Percentiles rank a stretch among this genome's conserved stretches.
Conservation (phyloP, 64 coral and sea anemone genomes). For the Hydrozoanthus tunicans region DNA sequence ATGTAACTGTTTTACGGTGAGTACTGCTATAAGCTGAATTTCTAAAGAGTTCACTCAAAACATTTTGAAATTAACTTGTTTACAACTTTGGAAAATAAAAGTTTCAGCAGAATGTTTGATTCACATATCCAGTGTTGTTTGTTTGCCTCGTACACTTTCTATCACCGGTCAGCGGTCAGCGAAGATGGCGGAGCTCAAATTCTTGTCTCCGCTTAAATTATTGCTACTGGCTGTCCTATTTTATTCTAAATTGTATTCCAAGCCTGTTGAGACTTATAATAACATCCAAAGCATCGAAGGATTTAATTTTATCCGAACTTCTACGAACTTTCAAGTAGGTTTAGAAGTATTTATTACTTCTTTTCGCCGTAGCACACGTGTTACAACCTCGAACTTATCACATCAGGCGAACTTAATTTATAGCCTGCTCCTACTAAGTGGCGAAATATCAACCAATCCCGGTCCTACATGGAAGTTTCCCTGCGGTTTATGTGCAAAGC, state of each 20-base stretch:
- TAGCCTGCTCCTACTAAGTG: slow-evolving; percentile 53
- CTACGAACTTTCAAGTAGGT: slow-evolving; percentile 28
- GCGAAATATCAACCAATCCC: slow-evolving; percentile 60
- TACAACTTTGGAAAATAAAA: no score
- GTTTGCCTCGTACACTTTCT: no score
- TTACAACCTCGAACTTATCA: slow-evolving; percentile 25
- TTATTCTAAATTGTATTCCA: slow-evolving; percentile 31
- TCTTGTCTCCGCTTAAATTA: slow-evolving; percentile 19
- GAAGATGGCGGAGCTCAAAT: slow-evolving; percentile 27
- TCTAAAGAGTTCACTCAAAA: no score
- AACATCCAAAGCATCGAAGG: slow-evolving; percentile 24
- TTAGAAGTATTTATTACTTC: slow-evolving; percentile 23
- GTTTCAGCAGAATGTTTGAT: no score
- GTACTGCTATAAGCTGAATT: no score
- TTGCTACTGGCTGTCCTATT: slow-evolving; percentile 10
- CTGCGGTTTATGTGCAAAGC: slow-evolving; percentile 61
- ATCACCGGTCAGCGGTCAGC: background rate
- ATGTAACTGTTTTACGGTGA: no score
- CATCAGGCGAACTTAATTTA: slow-evolving; percentile 28
- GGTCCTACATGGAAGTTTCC: slow-evolving; percentile 58
- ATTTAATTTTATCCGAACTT: slow-evolving; percentile 23
- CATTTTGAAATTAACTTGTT: no score
- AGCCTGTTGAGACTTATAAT: slow-evolving; percentile 25
- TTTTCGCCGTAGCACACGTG: slow-evolving; percentile 15
- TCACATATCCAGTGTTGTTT: no score